Evolutionary conservation across 2,113 vertebrate genomes (phyloP), one percentile per base, ranked within the genome.

Genomic region (Oryzias celebensis): DNA sequence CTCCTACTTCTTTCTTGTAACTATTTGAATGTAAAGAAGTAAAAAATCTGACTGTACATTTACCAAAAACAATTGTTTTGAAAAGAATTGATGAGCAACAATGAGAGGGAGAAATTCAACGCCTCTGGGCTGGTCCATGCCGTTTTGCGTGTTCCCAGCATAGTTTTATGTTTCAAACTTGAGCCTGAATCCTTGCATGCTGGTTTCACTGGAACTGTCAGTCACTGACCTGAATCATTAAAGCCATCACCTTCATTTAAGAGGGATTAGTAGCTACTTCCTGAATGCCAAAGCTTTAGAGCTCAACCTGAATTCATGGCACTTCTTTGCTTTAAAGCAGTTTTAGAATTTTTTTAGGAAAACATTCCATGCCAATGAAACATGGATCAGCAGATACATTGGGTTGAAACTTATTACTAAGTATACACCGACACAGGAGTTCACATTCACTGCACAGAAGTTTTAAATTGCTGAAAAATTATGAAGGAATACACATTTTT

Each of bases 251-350:
- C 73, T 76, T 56, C 52, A 68, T 58, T 78, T 81, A 77, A 62
- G 72, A 72, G 12, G 78, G 85, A 90, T 90, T 88, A 90, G 65
- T 49, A 52, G 61, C 48, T 10, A 58, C 73, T 81, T 87, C 82
- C 83, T 73, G 68, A 77, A 67, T 49, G 44, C 52, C 68, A 36
- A 65, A 15, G 71, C 69, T 78, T 71, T 60, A 74, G 59, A 76
- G 71, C 58, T 68, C 43, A 46, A 15, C 7, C 31, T 52, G 49
- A 68, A 77, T 45, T 58, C 62, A 68, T 3, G 7, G 16, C 57
- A 46, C 67, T 41, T 28, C 28, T 16, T 1, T 31, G 4, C 46
- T 45, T 57, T 14, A 45, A 58, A 2, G 5, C n/a, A 18, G 46
- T 48, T 8, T 36, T 7, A 20, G 3, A 8, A 18, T 7, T 8